Evolutionary conservation across 2,797 vertebrate species (phyloP).

Genomic region (Nasua narica): DNA sequence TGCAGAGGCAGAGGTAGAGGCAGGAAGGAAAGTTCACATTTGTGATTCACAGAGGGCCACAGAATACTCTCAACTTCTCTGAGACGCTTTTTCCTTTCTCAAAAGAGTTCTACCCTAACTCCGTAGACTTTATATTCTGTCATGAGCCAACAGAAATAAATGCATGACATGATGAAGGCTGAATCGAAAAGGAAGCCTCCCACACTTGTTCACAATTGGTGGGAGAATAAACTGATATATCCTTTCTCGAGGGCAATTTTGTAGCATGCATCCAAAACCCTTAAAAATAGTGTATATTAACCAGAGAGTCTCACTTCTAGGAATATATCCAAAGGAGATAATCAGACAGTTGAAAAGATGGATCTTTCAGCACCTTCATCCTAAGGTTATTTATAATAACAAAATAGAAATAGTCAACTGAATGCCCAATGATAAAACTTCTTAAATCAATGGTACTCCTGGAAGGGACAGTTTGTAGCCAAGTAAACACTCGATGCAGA

Average conservation of each 20-base stretch:
- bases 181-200: constrained; percentile 24
- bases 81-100: neutral
- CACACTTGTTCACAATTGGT: neutral
- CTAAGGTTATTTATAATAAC: neutral
- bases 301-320: neutral
- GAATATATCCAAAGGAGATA: neutral
- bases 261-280: neutral
- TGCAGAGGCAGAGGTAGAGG: neutral
- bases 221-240: neutral
- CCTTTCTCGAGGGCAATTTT: neutral
- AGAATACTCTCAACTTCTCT: neutral
- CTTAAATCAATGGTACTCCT: neutral
- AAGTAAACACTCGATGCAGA: neutral
- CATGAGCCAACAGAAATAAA: neutral
- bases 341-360: neutral
- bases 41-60: neutral
- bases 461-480: neutral
- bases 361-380: neutral
- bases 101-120: neutral
- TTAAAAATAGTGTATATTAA: neutral
- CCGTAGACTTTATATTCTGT: neutral
- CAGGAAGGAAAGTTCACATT: constrained; percentile 13
- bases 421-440: neutral
- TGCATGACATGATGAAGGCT: neutral
- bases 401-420: neutral